phyloP scores from a whole-genome alignment of 2,113 vertebrate species.

The Sprattus sprattus region DNA sequence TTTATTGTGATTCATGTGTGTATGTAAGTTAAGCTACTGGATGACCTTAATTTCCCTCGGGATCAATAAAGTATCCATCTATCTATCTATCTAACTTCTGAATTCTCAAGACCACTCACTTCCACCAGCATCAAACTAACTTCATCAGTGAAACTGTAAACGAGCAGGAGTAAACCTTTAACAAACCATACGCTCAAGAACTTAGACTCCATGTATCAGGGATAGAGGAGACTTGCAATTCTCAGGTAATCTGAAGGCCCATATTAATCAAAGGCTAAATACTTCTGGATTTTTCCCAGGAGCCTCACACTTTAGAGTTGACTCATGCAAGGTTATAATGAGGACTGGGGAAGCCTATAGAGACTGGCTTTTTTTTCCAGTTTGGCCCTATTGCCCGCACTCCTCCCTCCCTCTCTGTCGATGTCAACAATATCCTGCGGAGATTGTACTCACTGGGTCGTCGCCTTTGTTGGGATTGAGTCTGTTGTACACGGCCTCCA shows the following conservation, averaged over 20 bases:
- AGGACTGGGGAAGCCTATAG: neutral
- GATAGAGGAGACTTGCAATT: neutral
- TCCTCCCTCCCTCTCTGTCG: neutral
- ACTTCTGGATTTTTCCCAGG: neutral
- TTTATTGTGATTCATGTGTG: no score
- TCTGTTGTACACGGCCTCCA: constrained; percentile 97
- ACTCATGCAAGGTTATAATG: neutral
- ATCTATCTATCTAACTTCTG: no score
- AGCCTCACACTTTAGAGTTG: neutral
- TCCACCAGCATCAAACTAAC: neutral
- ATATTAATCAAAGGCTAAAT: neutral
- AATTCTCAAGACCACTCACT: neutral
- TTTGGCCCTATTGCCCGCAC: neutral
- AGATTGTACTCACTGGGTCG: constrained; percentile 88
- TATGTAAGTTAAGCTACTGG: no score
- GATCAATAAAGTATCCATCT: no score
- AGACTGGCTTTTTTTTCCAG: neutral
- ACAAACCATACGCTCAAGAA: no score
- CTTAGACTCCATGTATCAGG: neutral
- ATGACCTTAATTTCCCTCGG: no score
- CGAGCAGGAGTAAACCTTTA: no score
- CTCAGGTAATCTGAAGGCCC: neutral
- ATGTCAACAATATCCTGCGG: neutral
- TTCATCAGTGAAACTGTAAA: no score
- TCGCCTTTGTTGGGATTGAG: constrained; percentile 96